Base-by-base conservation (phyloP, 2,888 invertebrate genomes). In the Sympetrum striolatum region DNA sequence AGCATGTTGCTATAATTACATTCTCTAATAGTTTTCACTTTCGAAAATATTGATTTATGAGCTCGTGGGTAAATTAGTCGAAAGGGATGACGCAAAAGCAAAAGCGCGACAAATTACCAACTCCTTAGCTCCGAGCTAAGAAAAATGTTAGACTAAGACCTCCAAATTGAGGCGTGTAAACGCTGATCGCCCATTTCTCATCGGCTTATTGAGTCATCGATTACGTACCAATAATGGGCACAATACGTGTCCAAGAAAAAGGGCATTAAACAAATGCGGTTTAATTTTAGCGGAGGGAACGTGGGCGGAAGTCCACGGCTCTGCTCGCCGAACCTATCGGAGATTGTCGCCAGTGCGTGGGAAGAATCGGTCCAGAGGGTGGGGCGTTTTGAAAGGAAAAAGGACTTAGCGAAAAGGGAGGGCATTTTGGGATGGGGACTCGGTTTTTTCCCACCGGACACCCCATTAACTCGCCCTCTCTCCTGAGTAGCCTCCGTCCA, bases 401-500 rank as follows among this genome's bases (percentile, higher is more conserved):
- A 35, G 37, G 58, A 22, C 53, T 25, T 22, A n/a, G 35, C 18
- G 37, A 37, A n/a, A 37, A 12, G 86, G 2, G 35, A n/a, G 60
- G 60, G 58, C 15, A n/a, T 86, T 86, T 58, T 37, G 86, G 60
- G 37, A 60, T 53, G 81, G 81, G 48, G 81, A 64, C 73, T 3
- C 73, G 82, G 53, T 82, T 58, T 64, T 86, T 31, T 37, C 86
- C 86, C 86, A 82, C 53, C 53, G 53, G 53, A 53, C 48, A 53
- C 82, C 25, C 81, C 81, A 35, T 58, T 82, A 31, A 31, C 82
- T 58, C 53, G 10, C n/a, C 58, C 35, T 18, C 58, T 58, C 35
- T 35, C 22, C 18, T 44, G 12, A 31, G 31, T 53, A 82, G 82
- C 60, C 82, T 60, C 82, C 31, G 82, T 22, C 53, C 86, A 82